These are phyloP conservation scores for Leptopilina drosophilae DNA, from an alignment of 2,888 invertebrate genomes.

Conservation along the genomic window DNA sequence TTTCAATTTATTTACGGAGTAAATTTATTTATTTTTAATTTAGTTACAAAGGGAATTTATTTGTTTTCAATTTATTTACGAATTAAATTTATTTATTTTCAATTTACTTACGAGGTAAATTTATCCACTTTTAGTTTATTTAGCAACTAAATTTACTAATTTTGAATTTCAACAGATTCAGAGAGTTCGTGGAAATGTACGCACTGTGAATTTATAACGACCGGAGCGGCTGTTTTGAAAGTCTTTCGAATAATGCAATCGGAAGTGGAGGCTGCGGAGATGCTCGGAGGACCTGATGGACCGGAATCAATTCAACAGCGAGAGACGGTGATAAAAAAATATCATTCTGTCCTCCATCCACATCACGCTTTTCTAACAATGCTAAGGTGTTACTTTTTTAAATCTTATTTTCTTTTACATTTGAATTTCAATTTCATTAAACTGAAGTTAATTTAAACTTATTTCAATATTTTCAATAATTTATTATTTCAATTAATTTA, in stretches of 20 bases:
- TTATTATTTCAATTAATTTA: too few species aligned
- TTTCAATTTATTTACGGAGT: too few species aligned
- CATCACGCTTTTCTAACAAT: constrained; percentile 85
- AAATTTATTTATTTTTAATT: too few species aligned
- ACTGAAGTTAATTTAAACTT: too few species aligned
- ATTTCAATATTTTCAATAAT: too few species aligned
- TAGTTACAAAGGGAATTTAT: too few species aligned
- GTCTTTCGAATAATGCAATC: constrained; percentile 82
- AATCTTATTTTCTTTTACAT: not conserved
- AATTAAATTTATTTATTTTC: too few species aligned
- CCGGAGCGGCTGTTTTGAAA: constrained; percentile 81
- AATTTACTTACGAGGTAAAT: too few species aligned
- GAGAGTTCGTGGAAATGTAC: constrained; percentile 83
- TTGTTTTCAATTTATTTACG: too few species aligned
- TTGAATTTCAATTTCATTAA: too few species aligned
- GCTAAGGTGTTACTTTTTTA: constrained; percentile 76
- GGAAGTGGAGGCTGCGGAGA: constrained; percentile 83
- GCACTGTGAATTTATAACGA: constrained; percentile 83
- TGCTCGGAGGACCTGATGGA: constrained; percentile 80
- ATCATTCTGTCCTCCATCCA: constrained; percentile 86
- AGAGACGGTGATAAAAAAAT: constrained; percentile 82
- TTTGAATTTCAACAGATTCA: constrained; percentile 75
- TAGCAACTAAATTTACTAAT: not conserved
- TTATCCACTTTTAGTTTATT: too few species aligned
- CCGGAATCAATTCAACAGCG: constrained; percentile 79